Evolutionary conservation across 1,140 invertebrate species (phyloP), one percentile per base, ranked within the genome.

Genomic region (Armadillidium nasatum): DNA sequence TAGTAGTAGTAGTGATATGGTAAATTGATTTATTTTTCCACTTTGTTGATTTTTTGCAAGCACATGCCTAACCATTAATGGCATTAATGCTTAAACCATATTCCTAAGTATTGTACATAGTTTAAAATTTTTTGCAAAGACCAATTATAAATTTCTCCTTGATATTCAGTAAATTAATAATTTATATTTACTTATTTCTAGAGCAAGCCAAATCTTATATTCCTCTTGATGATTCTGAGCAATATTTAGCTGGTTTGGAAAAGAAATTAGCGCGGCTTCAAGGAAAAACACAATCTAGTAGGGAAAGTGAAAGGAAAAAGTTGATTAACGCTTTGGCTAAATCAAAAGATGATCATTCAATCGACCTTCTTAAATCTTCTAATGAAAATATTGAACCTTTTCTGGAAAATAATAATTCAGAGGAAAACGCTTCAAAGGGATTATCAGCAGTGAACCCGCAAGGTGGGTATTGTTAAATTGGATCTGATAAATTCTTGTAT

Each of bases 221-320:
- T 7, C 74, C 77, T 13, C 74, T 78, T 0, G 70, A 78, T 45
- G 77, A 78, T 46, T 78, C 77, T 3, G 46, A 44, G 43, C 74
- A 78, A 60, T 78, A 78, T 33, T 33, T 78, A 21, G 74, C 74
- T 43, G 74, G 77, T 3, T 74, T 78, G 4, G 74, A 78, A 54
- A 43, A 70, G 2, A 78, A 78, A 23, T 60, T 78, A n/a, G 77
- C 77, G 4, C 22, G 74, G 11, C 22, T 78, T 70, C 77, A 76
- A 60, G 77, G 77, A 0, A 71, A 72, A 11, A 73, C 74, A 7
- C 43, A 10, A 4, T 15, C 15, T n/a, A 7, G 15, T 23, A 73
- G 77, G 66, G 50, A 78, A 54, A 76, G 71, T 21, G 77, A 78
- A 23, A 78, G 74, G 46, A 43, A 74, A 50, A 73, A 74, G 33